phyloP scores from a whole-genome alignment of 1,140 invertebrate species.

The Caerostris extrusa region DNA sequence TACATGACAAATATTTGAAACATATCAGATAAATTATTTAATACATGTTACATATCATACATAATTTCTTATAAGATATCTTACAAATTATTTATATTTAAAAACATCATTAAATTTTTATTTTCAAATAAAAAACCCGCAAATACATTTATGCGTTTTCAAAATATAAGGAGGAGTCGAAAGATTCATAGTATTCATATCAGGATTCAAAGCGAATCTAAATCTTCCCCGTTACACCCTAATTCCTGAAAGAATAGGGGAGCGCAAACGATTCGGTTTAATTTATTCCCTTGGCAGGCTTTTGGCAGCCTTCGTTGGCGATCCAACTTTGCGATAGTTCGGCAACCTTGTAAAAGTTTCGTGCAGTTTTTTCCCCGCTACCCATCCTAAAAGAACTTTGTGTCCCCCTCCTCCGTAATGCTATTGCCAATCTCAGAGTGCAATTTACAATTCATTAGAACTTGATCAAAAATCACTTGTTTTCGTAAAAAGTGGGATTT shows the following conservation, averaged over 20 bases:
- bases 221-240: conserved; percentile 4
- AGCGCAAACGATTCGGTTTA: neutral
- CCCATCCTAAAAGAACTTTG: conserved; percentile 6
- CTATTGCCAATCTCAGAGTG: neutral
- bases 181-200: neutral
- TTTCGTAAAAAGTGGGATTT: neutral
- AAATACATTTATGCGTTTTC: no score
- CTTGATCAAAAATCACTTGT: neutral
- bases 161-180: no score
- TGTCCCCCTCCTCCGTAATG: neutral
- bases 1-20: no score
- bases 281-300: conserved; percentile 6
- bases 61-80: no score
- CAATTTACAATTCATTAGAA: conserved; percentile 1
- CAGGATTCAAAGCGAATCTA: conserved; percentile 29
- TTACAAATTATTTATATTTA: no score
- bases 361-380: conserved; percentile 33
- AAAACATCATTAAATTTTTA: no score
- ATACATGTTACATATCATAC: no score
- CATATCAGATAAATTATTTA: no score
- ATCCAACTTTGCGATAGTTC: conserved; percentile 33
- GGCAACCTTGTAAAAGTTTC: conserved; percentile 65
- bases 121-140: no score
- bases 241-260: neutral
- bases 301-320: conserved; percentile 33